Evolutionary conservation across 2,797 vertebrate genomes (phyloP).

Genomic region (Helostoma temminkii): DNA sequence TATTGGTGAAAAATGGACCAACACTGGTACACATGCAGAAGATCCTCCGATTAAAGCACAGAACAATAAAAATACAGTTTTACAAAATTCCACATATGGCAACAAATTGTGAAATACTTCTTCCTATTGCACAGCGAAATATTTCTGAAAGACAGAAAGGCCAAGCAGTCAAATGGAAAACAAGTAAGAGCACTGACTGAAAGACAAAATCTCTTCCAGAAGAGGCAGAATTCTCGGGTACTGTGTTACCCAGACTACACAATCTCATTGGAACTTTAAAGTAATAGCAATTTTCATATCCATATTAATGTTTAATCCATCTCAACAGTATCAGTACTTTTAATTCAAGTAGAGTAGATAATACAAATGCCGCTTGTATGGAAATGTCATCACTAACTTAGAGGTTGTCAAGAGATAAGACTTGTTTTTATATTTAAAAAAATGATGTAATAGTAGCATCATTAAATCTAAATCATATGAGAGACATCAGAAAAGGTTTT

Average conservation of each 20-base stretch:
- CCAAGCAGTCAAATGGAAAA: neutral
- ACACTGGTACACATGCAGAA: neutral
- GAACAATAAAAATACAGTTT: neutral
- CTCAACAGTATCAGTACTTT: constrained; percentile 9
- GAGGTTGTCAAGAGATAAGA: constrained; percentile 33
- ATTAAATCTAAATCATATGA: constrained; percentile 40
- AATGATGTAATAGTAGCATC: constrained; percentile 45
- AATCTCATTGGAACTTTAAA: constrained; percentile 16
- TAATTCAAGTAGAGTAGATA: neutral
- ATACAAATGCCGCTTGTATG: constrained; percentile 26
- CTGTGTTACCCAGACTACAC: constrained; percentile 3
- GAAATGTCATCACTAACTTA: constrained; percentile 41
- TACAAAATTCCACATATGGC: neutral
- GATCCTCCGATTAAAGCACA: neutral
- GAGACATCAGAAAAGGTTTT: constrained; percentile 17
- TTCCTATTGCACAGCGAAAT: neutral
- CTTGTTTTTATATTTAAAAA: constrained; percentile 38
- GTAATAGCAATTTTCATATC: constrained; percentile 10
- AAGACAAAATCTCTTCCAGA: constrained; percentile 9
- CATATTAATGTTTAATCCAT: constrained; percentile 29
- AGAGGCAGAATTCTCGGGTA: neutral
- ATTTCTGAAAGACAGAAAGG: constrained; percentile 9
- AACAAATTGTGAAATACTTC: neutral
- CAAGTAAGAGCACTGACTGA: neutral
- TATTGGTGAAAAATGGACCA: neutral